Conservation (phyloP, 2,113 vertebrate species). For the human region GRCh38 chr12:106410501-106411000, state of each 20-base stretch:
- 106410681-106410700: neutral
- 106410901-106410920: constrained; percentile 98
- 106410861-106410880: constrained; percentile 97
- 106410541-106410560: neutral
- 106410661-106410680: neutral
- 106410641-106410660: neutral
- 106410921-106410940: constrained; percentile 99
- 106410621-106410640: neutral
- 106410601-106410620: neutral
- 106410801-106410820: constrained; percentile 39
- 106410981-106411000: neutral
- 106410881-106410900: constrained; percentile 98
- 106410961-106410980: constrained; percentile 78
- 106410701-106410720: neutral
- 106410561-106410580: neutral
- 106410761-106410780: neutral
- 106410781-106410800: neutral
- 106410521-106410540: neutral
- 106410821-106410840: constrained; percentile 98
- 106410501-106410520: neutral
- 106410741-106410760: neutral
- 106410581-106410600: neutral
- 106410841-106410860: constrained; percentile 99
- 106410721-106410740: neutral
- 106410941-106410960: constrained; percentile 97